Conservation (phyloP, 2,797 vertebrate genomes). For the Esox lucius region DNA sequence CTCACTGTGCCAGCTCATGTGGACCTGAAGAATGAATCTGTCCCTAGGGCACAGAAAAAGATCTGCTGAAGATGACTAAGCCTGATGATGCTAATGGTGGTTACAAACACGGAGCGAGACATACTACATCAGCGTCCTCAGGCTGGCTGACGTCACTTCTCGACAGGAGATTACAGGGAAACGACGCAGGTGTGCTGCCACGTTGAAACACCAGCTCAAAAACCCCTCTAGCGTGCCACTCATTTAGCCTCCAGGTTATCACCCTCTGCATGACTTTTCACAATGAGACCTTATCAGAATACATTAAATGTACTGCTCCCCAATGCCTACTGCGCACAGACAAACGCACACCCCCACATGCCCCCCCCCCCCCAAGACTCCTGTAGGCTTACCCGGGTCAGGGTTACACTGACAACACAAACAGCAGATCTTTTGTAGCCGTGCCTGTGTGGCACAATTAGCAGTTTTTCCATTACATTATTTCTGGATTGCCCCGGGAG, state of each 20-base stretch:
- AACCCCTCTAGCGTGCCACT: background rate
- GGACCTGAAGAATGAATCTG: background rate
- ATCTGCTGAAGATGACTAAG: background rate
- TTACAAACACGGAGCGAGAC: background rate
- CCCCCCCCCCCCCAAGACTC: conserved; percentile 36
- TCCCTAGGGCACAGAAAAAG: background rate
- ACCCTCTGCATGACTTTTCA: background rate
- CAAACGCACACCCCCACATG: background rate
- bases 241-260: background rate
- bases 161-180: background rate
- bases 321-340: background rate
- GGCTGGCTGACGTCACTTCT: background rate
- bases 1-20: background rate
- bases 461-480: conserved; percentile 71
- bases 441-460: conserved; percentile 76
- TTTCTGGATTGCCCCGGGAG: conserved; percentile 60
- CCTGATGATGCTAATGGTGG: background rate
- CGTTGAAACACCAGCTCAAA: background rate
- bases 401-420: conserved; percentile 72
- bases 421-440: conserved; percentile 70
- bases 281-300: background rate
- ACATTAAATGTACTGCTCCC: background rate
- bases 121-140: background rate
- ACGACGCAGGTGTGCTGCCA: background rate
- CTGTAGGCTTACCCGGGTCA: conserved; percentile 59